These are phyloP conservation scores for Bombus haemorrhoidalis DNA, from an alignment of 1,140 invertebrate genomes.

Conservation along the genomic window DNA sequence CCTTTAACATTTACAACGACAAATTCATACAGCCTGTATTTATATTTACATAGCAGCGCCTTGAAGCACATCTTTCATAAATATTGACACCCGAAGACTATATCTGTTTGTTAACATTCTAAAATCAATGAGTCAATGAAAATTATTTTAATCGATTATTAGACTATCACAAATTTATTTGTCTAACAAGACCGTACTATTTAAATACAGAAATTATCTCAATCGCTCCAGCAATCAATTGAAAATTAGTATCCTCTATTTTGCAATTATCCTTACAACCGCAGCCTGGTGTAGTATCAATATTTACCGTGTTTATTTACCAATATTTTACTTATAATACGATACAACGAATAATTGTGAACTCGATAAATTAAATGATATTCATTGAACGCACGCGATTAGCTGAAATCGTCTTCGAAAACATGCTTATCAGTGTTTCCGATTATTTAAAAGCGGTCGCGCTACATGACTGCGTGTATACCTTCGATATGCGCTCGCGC, in stretches of 20 bases:
- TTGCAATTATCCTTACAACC: background rate
- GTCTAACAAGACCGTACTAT: background rate
- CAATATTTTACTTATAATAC: too few relatives aligned
- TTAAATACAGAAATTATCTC: background rate
- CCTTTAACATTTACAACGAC: background rate
- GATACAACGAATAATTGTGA: too few relatives aligned
- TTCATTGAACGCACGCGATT: too few relatives aligned
- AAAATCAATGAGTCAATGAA: background rate
- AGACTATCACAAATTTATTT: background rate
- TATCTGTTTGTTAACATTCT: background rate
- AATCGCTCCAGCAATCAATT: background rate
- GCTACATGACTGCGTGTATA: background rate
- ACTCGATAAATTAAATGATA: too few relatives aligned
- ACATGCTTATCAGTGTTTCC: background rate
- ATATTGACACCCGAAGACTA: background rate
- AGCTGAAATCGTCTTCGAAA: background rate
- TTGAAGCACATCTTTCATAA: conserved; percentile 9
- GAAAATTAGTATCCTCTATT: background rate
- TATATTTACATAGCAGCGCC: background rate
- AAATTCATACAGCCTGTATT: background rate
- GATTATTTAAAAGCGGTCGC: conserved; percentile 20
- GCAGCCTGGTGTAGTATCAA: too few relatives aligned
- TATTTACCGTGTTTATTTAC: too few relatives aligned
- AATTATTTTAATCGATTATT: background rate
- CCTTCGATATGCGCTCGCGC: background rate